phyloP scores from a whole-genome alignment of 2,888 invertebrate species.

The Hyposoter didymator region DNA sequence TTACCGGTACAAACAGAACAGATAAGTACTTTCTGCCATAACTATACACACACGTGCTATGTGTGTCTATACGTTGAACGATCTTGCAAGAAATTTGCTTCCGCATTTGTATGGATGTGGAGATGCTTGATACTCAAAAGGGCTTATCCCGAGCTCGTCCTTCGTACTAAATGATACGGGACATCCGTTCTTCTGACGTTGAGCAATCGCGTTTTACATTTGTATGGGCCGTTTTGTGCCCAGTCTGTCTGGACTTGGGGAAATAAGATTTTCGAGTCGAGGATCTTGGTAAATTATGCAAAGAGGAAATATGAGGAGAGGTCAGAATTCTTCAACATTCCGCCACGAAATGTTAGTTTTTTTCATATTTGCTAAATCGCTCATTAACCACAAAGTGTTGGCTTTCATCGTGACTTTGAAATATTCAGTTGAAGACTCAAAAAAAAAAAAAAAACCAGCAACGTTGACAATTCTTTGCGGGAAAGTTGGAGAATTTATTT shows the following conservation, averaged over 20 bases:
- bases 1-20: slow-evolving; percentile 41
- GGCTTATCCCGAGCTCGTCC: slow-evolving; percentile 21
- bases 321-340: background rate
- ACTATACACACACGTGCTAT: slow-evolving; percentile 12
- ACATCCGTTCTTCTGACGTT: slow-evolving; percentile 3
- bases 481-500: background rate
- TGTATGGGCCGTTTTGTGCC: background rate
- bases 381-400: background rate
- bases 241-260: background rate
- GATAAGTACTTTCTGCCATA: slow-evolving; percentile 50
- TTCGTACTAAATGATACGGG: background rate
- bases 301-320: background rate
- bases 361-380: background rate
- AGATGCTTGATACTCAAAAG: background rate
- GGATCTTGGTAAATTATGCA: background rate
- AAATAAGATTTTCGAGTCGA: background rate
- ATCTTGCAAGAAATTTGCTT: slow-evolving; percentile 58
- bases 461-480: too few relatives aligned
- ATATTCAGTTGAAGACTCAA: background rate
- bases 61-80: slow-evolving; percentile 31
- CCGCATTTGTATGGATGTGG: slow-evolving; percentile 49
- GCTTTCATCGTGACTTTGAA: background rate
- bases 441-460: too few relatives aligned
- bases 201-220: background rate
- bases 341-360: background rate